A percentile compares a stretch with the other conserved stretches of the same genome.
phyloP scores from a whole-genome alignment of 23 tunicate genomes.

The Styela clava region DNA sequence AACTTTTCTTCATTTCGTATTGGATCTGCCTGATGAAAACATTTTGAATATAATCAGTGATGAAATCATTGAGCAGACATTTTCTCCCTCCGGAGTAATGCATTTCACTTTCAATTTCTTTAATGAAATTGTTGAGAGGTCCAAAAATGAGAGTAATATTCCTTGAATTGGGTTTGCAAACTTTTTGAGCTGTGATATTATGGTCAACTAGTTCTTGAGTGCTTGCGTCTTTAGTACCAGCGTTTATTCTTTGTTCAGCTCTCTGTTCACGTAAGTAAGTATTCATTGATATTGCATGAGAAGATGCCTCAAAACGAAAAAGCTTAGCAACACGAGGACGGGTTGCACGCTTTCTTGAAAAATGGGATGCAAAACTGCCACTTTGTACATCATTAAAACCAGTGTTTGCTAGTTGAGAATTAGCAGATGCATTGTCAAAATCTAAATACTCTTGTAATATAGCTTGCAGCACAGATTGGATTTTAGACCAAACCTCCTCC shows the following conservation, averaged over 20 bases:
- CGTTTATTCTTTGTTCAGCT: slow-evolving; percentile 56
- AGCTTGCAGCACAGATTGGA: slow-evolving; percentile 76
- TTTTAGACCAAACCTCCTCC: slow-evolving; percentile 91
- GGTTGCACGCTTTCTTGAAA: slow-evolving; percentile 45
- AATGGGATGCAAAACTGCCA: slow-evolving; percentile 73
- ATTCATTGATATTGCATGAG: slow-evolving; percentile 98
- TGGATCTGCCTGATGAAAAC: slow-evolving; percentile 91
- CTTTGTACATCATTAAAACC: slow-evolving; percentile 48
- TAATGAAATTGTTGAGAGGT: slow-evolving; percentile 75
- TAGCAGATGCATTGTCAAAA: slow-evolving; percentile 74
- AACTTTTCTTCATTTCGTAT: slow-evolving; percentile 79
- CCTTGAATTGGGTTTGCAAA: slow-evolving; percentile 87
- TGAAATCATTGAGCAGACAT: slow-evolving; percentile 75
- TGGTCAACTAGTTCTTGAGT: slow-evolving; percentile 57
- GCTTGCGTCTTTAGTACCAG: slow-evolving; percentile 12
- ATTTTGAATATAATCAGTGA: slow-evolving; percentile 94
- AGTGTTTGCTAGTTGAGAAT: slow-evolving; percentile 38
- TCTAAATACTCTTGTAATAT: slow-evolving; percentile 85
- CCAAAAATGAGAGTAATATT: slow-evolving; percentile 83
- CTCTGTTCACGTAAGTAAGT: slow-evolving; percentile 87
- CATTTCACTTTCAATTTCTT: slow-evolving; percentile 59
- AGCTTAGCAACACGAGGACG: slow-evolving; percentile 63
- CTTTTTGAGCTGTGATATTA: slow-evolving; percentile 75
- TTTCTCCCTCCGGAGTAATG: slow-evolving; percentile 34
- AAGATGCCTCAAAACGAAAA: slow-evolving; percentile 89